Evolutionary conservation across 1,140 invertebrate genomes (phyloP).

Genomic region (Anoplolepis gracilipes): DNA sequence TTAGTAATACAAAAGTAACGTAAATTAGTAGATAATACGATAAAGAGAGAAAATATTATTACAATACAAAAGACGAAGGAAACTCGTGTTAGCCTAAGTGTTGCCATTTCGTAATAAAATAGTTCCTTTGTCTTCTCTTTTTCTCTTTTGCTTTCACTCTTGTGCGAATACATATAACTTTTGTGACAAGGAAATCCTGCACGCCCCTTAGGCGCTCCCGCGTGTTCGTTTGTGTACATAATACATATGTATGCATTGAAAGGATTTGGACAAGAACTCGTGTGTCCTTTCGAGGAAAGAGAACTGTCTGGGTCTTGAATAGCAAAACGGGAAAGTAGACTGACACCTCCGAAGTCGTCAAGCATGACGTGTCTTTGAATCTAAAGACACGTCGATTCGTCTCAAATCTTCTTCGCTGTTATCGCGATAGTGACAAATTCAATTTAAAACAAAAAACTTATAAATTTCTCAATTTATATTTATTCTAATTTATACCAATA

Average conservation of each 20-base stretch:
- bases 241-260: slow-evolving; percentile 72
- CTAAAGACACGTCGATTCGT: slow-evolving; percentile 29
- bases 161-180: slow-evolving; percentile 53
- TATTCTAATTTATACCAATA: neutral
- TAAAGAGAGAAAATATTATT: slow-evolving; percentile 79
- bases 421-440: slow-evolving; percentile 14
- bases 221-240: slow-evolving; percentile 32
- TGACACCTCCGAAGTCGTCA: slow-evolving; percentile 63
- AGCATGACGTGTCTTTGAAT: slow-evolving; percentile 71
- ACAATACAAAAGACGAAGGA: slow-evolving; percentile 47
- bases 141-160: slow-evolving; percentile 52
- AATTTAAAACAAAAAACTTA: neutral
- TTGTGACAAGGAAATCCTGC: slow-evolving; percentile 59
- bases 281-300: slow-evolving; percentile 46
- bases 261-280: slow-evolving; percentile 75
- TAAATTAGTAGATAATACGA: slow-evolving; percentile 75
- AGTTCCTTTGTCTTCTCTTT: slow-evolving; percentile 71
- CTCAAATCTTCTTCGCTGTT: neutral
- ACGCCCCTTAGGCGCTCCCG: slow-evolving; percentile 51
- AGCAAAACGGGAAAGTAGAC: slow-evolving; percentile 37
- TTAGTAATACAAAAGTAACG: slow-evolving; percentile 62
- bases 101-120: slow-evolving; percentile 79
- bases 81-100: slow-evolving; percentile 50
- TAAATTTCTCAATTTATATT: neutral
- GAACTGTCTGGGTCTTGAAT: slow-evolving; percentile 32